Conservation (phyloP, 2,113 vertebrate species). For the Tragelaphus strepsiceros region DNA sequence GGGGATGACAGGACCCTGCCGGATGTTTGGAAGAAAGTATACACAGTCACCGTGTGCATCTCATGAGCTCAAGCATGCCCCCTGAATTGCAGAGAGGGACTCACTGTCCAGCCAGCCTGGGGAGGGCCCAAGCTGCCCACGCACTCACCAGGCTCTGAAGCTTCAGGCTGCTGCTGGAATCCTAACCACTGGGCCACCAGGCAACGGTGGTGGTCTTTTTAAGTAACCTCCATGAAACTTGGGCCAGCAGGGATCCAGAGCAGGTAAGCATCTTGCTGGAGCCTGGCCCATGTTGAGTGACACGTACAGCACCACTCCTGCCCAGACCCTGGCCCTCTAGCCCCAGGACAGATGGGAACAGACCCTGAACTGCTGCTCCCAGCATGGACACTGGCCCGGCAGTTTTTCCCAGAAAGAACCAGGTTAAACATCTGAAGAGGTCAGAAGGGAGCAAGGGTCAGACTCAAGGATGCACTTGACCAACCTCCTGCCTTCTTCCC, state of each 20-base stretch:
- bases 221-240: not conserved
- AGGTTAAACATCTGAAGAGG: not conserved
- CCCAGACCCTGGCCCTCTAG: not conserved
- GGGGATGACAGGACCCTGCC: not conserved
- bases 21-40: not conserved
- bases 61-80: rapidly evolving
- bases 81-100: not conserved
- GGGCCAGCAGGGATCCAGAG: not conserved
- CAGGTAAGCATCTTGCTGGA: not conserved
- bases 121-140: not conserved
- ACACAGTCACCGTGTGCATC: not conserved
- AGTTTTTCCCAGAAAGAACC: not conserved
- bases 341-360: not conserved
- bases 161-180: not conserved
- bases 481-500: not conserved
- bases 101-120: not conserved
- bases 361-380: not conserved
- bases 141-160: not conserved
- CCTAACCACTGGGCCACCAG: not conserved
- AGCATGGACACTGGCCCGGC: not conserved
- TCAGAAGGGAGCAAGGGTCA: not conserved
- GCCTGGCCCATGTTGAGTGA: not conserved
- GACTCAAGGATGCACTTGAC: not conserved
- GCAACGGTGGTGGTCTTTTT: not conserved
- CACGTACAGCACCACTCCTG: not conserved